Conservation (phyloP, 2,888 invertebrate species). For the Oscheius onirici region DNA sequence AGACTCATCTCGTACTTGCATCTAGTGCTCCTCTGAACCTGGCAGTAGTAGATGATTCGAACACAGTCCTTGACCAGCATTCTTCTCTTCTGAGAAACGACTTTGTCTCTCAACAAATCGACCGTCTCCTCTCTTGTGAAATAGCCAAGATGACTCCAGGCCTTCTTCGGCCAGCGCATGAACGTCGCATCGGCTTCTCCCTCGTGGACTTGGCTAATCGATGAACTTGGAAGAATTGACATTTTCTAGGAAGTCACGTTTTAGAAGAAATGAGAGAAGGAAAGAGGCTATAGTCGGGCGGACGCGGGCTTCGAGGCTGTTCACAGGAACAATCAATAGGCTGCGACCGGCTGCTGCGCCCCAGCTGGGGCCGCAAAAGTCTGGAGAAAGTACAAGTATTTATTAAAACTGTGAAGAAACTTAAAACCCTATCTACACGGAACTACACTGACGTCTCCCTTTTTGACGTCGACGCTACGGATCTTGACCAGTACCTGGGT, state of each 20-base stretch:
- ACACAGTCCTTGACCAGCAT: slow-evolving; percentile 31
- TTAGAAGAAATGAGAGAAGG: too few relatives aligned
- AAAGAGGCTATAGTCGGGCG: too few relatives aligned
- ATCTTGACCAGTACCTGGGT: slow-evolving; percentile 1
- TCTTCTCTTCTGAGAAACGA: slow-evolving; percentile 34
- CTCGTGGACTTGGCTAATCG: not conserved
- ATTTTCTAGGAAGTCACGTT: not conserved
- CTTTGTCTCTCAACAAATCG: slow-evolving; percentile 15
- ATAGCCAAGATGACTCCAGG: slow-evolving; percentile 26
- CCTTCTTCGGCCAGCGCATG: slow-evolving; percentile 28
- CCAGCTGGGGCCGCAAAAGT: not conserved
- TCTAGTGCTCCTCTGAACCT: slow-evolving; percentile 25
- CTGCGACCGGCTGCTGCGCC: slow-evolving; percentile 12
- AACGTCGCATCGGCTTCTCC: not conserved
- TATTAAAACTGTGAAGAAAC: slow-evolving; percentile 3
- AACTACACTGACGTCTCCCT: not conserved
- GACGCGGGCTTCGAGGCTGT: not conserved
- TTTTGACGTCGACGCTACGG: not conserved
- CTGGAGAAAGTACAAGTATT: not conserved
- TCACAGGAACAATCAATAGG: not conserved
- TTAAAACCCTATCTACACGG: not conserved
- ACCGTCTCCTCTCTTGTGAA: slow-evolving; percentile 24
- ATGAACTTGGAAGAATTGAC: not conserved
- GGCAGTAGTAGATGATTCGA: slow-evolving; percentile 33
- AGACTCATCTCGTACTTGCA: slow-evolving; percentile 34